Evolutionary conservation across 2,888 invertebrate genomes (phyloP), one percentile per base, ranked within the genome.

Genomic region (Nomada ferruginata): DNA sequence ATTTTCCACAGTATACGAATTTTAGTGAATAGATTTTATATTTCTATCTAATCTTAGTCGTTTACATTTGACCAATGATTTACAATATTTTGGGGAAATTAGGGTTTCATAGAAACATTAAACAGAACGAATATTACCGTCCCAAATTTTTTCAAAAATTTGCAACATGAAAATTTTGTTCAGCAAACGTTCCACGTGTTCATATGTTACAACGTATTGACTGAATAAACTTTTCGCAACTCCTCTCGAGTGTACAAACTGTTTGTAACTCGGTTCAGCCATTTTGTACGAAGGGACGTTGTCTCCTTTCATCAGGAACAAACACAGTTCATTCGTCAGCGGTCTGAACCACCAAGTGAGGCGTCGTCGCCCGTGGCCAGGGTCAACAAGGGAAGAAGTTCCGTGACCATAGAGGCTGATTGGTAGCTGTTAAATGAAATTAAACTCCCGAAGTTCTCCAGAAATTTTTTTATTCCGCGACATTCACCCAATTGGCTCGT

Each of bases 391-490:
- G 23, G n/a, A 18, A 55, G 23, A 20, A 10, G 11, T 10, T 55
- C 5, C 1, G 10, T 55, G 20, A n/a, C 61, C 64, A 63, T 84
- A 60, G 59, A 76, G 79, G 82, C 83, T 87, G 90, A 90, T 90
- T 90, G 89, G 83, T 84, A 86, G 80, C 72, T 69, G 42, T 84
- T 65, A 85, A 79, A 87, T 89, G 85, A 84, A 84, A 83, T 74
- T 87, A 88, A 83, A 87, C 87, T 72, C 70, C 20, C 79, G 50
- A 88, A 89, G 82, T 87, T 89, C 72, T 23, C 44, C 42, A 74
- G 79, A 77, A 87, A 87, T 83, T 89, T 86, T 87, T 86, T 88
- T 89, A 89, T 89, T 87, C 88, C 82, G 87, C 74, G 85, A 86
- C 85, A 82, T 83, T 87, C 84, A 82, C 76, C 63, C 60, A 73